Base-by-base conservation (phyloP, 2,888 invertebrate genomes). In the Chrysolina oricalcia region DNA sequence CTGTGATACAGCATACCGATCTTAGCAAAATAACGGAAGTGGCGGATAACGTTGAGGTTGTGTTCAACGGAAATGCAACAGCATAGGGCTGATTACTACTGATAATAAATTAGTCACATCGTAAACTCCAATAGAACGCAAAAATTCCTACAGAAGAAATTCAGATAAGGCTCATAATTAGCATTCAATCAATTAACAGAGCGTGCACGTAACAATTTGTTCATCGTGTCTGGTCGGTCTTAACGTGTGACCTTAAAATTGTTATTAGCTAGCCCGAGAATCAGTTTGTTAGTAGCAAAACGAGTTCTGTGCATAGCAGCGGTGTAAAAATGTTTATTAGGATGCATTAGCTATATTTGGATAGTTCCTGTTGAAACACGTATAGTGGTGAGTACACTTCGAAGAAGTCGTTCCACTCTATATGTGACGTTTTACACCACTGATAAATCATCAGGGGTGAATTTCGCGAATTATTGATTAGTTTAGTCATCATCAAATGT, bases 191-290 rank as follows among this genome's bases (percentile, higher is more conserved):
- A 53, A 53, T 53, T 53, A 53, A 19, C 53, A 53, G 53, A 53
- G 53, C 53, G 21, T 53, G 21, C 10, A 17, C 17, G 11, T 4
- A 53, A 53, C 1, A 53, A 53, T 53, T 19, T 53, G 4, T 53
- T 53, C 53, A 3, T 53, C 53, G 53, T 53, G 53, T 13, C 21
- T 21, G 21, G 21, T 53, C 53, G 53, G 9, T 53, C 53, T 53
- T 53, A 53, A 53, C 11, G 53, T 5, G 21, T 53, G 53, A 53
- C 53, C 53, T 53, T 53, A 19, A 21, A 53, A 53, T 53, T 53
- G 53, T 13, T 53, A 53, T 53, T 53, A 21, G 53, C 11, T 53
- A 53, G 53, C 5, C 21, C 10, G 53, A 21, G 53, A 21, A 53
- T 23, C 53, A 13, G 21, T 21, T 10, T 53, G 53, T 21, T 53